Base-by-base conservation (phyloP, 2,888 invertebrate species). In the Lordiphosa andalusiaca region DNA sequence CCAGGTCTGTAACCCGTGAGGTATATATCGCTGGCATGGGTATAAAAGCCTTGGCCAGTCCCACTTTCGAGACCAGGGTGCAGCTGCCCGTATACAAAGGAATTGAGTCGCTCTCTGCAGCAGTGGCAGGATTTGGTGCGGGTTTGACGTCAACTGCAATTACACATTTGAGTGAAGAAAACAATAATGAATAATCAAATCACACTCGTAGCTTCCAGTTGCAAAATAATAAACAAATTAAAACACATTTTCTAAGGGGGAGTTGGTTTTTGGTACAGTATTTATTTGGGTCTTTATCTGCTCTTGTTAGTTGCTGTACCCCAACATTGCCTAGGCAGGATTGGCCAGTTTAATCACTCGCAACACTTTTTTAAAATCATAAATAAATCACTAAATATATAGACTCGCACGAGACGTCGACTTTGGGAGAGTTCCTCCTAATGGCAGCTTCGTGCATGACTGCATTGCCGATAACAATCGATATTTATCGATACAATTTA, bases 81-180 rank as follows among this genome's bases (percentile, higher is more conserved):
- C 63, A 64, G 51, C 89, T 88, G 12, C 89, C 90, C 12, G 81
- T 78, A 56, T 85, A 88, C n/a, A 90, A 54, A 2, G 89, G 89
- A 41, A 90, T 87, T 46, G 64, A 64, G 33, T 74, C 9, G 33
- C 16, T 25, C 16, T 7, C 13, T 3, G 25, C 25, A 16, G 19
- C 23, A 41, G 35, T 2, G 4, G 23, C 23, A 23, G 23, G 25
- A 6, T 7, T 6, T 25, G 25, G 25, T 30, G 9, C 9, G 9
- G 9, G 30, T 9, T 30, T 9, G 30, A 9, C 6, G 30, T 3
- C 30, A 19, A 19, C 62, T 63, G 54, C 37, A 61, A 63, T 16
- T 5, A 5, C 44, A 50, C 13, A 39, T n/a, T 2, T 5, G 9
- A 13, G 30, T 30, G 30, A 2, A 2, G 5, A 6, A 40, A 9